Evolutionary conservation across 2,797 vertebrate genomes (phyloP).

Genomic region (Sebastes oblongus): DNA sequence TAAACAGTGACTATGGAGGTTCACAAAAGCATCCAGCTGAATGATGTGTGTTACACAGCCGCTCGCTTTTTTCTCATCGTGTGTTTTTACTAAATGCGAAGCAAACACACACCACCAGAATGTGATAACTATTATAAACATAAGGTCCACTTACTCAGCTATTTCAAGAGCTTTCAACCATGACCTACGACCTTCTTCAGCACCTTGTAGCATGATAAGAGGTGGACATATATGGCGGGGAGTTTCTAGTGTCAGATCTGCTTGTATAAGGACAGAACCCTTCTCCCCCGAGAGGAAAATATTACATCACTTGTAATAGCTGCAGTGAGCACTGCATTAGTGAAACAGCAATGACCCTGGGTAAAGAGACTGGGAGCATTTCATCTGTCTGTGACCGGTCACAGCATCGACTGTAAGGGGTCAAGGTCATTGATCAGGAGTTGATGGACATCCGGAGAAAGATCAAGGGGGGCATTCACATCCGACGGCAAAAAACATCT

Average conservation of each 20-base stretch:
- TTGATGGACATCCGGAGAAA: neutral
- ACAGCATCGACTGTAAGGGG: neutral
- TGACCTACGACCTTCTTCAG: neutral
- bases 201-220: neutral
- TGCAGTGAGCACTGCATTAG: neutral
- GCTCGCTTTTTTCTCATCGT: neutral
- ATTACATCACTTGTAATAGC: neutral
- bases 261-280: neutral
- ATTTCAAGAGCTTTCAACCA: neutral
- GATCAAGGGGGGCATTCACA: neutral
- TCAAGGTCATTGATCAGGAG: neutral
- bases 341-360: neutral
- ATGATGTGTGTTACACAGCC: slow-evolving; percentile 9
- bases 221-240: neutral
- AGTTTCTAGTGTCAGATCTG: neutral
- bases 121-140: neutral
- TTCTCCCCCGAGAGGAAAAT: neutral
- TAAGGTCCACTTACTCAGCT: neutral
- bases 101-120: neutral
- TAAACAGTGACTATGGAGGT: slow-evolving; percentile 35
- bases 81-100: neutral
- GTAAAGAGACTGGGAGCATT: neutral
- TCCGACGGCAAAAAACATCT: neutral
- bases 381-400: neutral
- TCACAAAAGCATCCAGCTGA: slow-evolving; percentile 23